Evolutionary conservation across 1,140 invertebrate genomes (phyloP).

Genomic region (Drosophila nasuta): DNA sequence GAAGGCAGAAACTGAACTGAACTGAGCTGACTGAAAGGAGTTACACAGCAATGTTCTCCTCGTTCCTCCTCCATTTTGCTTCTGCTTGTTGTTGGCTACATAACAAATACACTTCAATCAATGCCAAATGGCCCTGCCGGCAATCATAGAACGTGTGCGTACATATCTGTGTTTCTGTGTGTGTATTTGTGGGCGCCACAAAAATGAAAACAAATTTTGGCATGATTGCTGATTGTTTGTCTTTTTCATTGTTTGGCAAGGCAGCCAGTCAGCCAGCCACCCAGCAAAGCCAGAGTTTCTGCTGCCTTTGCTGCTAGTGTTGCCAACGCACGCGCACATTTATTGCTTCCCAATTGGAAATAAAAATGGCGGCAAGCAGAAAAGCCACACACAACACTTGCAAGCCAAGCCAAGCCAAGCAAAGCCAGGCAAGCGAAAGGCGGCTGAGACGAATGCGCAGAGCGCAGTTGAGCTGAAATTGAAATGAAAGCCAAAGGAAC

Average conservation of each 20-base stretch:
- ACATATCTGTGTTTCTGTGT: constrained; percentile 25
- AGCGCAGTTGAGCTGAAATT: constrained; percentile 45
- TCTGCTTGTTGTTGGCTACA: constrained; percentile 46
- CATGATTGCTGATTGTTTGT: constrained; percentile 84
- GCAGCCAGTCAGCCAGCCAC: constrained; percentile 14
- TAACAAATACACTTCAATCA: constrained; percentile 82
- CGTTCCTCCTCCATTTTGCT: neutral
- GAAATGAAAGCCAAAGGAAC: constrained; percentile 61
- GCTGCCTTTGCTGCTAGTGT: constrained; percentile 30
- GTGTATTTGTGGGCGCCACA: constrained; percentile 69
- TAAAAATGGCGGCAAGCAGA: constrained; percentile 69
- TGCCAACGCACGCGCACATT: constrained; percentile 81
- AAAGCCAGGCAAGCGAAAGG: neutral
- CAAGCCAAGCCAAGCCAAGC: constrained; percentile 19
- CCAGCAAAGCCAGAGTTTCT: constrained; percentile 11
- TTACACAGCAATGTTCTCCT: constrained; percentile 30
- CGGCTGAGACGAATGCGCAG: neutral
- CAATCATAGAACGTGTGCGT: constrained; percentile 65
- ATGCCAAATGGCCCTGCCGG: constrained; percentile 74
- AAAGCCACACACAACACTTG: constrained; percentile 29
- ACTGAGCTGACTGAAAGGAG: constrained; percentile 4
- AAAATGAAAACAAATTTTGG: constrained; percentile 84
- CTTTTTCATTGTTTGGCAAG: constrained; percentile 81
- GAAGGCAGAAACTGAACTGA: neutral
- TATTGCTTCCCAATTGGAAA: constrained; percentile 83